Base-by-base conservation (phyloP, 2,888 invertebrate species). In the Orthosia cruda region DNA sequence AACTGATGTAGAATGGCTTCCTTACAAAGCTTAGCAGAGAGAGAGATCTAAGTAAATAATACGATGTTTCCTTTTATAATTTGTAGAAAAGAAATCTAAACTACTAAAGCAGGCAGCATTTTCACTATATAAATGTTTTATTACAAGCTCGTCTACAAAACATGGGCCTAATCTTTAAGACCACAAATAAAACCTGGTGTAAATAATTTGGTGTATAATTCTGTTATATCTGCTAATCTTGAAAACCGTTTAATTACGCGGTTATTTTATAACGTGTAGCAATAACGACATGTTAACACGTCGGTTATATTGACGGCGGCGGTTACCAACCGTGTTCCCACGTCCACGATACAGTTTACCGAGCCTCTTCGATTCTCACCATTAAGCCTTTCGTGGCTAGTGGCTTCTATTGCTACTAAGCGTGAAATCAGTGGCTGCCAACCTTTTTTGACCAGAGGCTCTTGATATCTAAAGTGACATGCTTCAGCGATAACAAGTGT, bases 251-350 rank as follows among this genome's bases (percentile, higher is more conserved):
- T 58, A 71, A 76, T 71, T 65, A 54, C 4, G 15, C n/a, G 52
- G 13, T 57, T 45, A 50, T 58, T 79, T 65, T 50, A 71, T 54
- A 71, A 47, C 12, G 23, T 65, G 52, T 65, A 49, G 64, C 61
- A 66, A 83, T 50, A 40, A 49, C n/a, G 12, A 32, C 52, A 58
- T 18, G 20, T 72, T 20, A 58, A 54, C 50, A 57, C 12, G 57
- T 32, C 15, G 15, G 32, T 40, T 13, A n/a, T 58, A 54, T 59
- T 67, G 66, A 67, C 26, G 40, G 66, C 59, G 26, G 63, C 71
- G 45, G 75, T 86, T 84, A 13, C 50, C 54, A 76, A 81, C 78
- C 67, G 52, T 63, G 58, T 86, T 85, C 86, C 78, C 86, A 85
- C 75, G 80, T 74, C 71, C 55, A 77, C 68, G 71, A 52, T 85